Conservation (phyloP, 2,797 vertebrate species). For the Denticeps clupeoides region DNA sequence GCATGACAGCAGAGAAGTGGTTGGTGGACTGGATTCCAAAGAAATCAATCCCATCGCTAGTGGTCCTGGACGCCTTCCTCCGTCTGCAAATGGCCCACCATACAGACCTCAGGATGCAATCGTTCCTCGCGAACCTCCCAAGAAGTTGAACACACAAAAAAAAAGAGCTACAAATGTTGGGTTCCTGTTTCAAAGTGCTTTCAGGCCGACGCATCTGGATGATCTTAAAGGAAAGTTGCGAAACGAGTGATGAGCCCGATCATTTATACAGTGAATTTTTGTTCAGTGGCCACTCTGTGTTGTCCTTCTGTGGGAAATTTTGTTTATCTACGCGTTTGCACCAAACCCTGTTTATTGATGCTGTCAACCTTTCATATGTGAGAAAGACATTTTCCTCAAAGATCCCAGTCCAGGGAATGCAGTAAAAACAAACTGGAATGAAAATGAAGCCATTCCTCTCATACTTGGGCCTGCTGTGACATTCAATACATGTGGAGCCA, state of each 20-base stretch:
- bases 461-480: too few relatives aligned
- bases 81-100: slow-evolving; percentile 22
- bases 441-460: too few relatives aligned
- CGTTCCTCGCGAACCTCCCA: slow-evolving; percentile 15
- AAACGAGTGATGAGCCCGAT: neutral
- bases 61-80: slow-evolving; percentile 34
- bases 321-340: too few relatives aligned
- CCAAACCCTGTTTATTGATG: too few relatives aligned
- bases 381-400: too few relatives aligned
- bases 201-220: neutral
- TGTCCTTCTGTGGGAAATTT: too few relatives aligned
- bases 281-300: too few relatives aligned
- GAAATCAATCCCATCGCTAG: slow-evolving; percentile 30
- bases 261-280: too few relatives aligned
- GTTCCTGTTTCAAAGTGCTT: slow-evolving; percentile 3
- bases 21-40: slow-evolving; percentile 18
- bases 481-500: too few relatives aligned
- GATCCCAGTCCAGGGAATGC: too few relatives aligned
- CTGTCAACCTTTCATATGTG: too few relatives aligned
- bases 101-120: slow-evolving; percentile 19
- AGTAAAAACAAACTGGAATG: too few relatives aligned
- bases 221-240: neutral
- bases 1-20: slow-evolving; percentile 4
- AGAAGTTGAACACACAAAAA: slow-evolving; percentile 34
- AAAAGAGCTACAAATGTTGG: slow-evolving; percentile 21